phyloP scores from a whole-genome alignment of 1,140 invertebrate species.

The Marisa cornuarietis region DNA sequence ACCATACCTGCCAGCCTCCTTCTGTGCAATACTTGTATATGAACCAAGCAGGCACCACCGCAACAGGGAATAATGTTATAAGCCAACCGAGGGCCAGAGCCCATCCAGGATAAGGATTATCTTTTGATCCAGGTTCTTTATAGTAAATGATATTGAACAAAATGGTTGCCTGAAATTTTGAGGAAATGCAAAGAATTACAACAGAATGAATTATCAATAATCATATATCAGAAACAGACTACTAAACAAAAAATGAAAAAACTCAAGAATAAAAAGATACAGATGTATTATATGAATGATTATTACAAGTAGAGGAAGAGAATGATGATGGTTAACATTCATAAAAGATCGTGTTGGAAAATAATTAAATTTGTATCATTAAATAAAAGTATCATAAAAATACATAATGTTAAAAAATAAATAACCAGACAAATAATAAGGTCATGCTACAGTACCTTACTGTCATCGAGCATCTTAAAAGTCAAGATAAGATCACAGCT shows the following conservation, averaged over 20 bases:
- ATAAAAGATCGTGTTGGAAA: too few species aligned
- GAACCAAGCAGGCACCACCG: conserved; percentile 73
- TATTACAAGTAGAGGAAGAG: too few species aligned
- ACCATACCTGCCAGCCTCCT: conserved; percentile 55
- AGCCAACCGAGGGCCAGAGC: conserved; percentile 82
- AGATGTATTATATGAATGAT: too few species aligned
- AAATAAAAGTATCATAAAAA: too few species aligned
- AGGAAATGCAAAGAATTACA: neutral
- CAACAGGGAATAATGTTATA: conserved; percentile 72
- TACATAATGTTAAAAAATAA: too few species aligned
- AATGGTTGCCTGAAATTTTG: conserved; percentile 75
- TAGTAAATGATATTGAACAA: conserved; percentile 86
- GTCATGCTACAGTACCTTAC: neutral
- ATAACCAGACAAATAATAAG: neutral
- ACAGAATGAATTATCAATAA: too few species aligned
- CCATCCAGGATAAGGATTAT: conserved; percentile 77
- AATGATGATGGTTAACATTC: too few species aligned
- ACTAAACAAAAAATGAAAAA: too few species aligned
- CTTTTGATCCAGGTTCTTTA: conserved; percentile 58
- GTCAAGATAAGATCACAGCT: neutral
- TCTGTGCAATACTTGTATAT: conserved; percentile 54
- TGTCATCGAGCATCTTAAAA: neutral
- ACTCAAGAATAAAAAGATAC: too few species aligned
- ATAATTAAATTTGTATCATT: too few species aligned
- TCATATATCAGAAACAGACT: too few species aligned